These are phyloP conservation scores for Apteryx owenii DNA, from an alignment of 2,113 vertebrate species.

Conservation along the genomic window DNA sequence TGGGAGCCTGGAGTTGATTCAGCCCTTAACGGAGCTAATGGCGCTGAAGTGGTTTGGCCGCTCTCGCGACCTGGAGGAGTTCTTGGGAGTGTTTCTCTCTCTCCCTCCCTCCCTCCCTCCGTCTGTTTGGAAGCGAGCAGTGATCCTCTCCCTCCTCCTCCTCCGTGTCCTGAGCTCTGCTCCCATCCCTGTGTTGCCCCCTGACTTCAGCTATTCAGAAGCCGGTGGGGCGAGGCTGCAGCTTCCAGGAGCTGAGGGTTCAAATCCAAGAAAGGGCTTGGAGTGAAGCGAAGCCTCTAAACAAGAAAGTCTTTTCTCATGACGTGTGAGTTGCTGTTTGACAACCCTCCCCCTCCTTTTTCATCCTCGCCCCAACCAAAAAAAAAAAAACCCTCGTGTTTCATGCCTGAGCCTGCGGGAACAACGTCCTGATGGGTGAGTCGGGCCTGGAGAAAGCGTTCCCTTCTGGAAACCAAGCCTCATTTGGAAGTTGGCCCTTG, in stretches of 20 bases:
- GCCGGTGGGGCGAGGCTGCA: not conserved
- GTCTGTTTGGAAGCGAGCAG: not conserved
- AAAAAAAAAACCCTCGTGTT: not conserved
- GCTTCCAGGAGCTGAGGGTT: not conserved
- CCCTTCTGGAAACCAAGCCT: not conserved
- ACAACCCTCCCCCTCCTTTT: not conserved
- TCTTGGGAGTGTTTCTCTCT: not conserved
- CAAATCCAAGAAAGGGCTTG: not conserved
- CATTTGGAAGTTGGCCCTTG: not conserved
- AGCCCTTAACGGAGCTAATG: not conserved
- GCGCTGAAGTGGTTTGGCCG: not conserved
- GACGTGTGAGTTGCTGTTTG: not conserved
- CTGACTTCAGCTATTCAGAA: not conserved
- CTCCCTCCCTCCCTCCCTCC: not conserved
- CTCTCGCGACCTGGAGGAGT: not conserved
- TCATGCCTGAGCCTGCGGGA: not conserved
- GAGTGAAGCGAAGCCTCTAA: not conserved
- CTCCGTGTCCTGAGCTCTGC: not conserved
- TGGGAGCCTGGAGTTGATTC: not conserved
- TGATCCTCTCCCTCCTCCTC: not conserved
- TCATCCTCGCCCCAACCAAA: too few relatives aligned
- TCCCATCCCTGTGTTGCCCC: not conserved
- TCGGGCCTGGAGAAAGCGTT: accelerated
- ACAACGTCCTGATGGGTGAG: not conserved
- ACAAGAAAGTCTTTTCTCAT: not conserved